Conservation (phyloP, 2,888 invertebrate genomes). For the Rhimphoctona megacephalus region DNA sequence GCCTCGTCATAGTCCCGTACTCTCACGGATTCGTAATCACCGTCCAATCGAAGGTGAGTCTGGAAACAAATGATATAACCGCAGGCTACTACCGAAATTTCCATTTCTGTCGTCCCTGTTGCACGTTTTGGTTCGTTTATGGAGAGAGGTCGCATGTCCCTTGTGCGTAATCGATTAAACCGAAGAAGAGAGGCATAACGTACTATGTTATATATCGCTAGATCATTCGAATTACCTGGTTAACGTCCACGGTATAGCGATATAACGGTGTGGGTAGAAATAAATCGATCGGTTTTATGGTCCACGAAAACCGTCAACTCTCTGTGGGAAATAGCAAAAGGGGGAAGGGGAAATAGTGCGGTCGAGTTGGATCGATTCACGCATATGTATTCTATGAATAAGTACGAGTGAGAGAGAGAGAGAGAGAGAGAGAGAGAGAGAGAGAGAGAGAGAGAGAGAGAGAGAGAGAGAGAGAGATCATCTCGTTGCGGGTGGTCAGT, state of each 20-base stretch:
- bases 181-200: background rate
- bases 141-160: slow-evolving; percentile 20
- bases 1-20: slow-evolving; percentile 76
- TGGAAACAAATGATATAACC: slow-evolving; percentile 62
- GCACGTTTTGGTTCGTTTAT: background rate
- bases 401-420: background rate
- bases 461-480: background rate
- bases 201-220: slow-evolving; percentile 22
- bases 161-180: slow-evolving; percentile 60
- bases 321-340: slow-evolving; percentile 39
- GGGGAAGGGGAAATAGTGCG: slow-evolving; percentile 44
- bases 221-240: slow-evolving; percentile 63
- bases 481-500: slow-evolving; percentile 30
- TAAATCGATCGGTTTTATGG: slow-evolving; percentile 68
- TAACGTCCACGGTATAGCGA: slow-evolving; percentile 56
- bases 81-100: background rate
- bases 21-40: slow-evolving; percentile 76
- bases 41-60: slow-evolving; percentile 78
- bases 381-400: background rate
- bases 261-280: slow-evolving; percentile 25
- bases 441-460: background rate
- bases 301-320: slow-evolving; percentile 62
- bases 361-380: slow-evolving; percentile 51
- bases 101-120: background rate
- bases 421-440: background rate